Evolutionary conservation across 2,113 vertebrate species (phyloP).

Genomic region (Laticauda colubrina): DNA sequence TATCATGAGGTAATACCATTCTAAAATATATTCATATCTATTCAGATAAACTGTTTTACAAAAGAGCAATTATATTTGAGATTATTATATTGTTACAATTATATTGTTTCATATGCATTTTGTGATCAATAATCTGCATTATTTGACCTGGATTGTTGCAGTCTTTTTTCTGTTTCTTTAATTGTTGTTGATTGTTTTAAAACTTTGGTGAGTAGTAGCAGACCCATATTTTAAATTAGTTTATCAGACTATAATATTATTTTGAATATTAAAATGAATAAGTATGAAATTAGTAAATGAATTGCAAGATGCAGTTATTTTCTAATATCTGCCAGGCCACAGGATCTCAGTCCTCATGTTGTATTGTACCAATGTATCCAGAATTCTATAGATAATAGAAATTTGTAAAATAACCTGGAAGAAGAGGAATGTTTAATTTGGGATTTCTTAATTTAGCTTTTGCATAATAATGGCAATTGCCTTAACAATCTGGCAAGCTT

Average conservation of each 20-base stretch:
- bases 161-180: neutral
- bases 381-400: neutral
- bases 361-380: neutral
- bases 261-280: neutral
- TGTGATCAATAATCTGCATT: neutral
- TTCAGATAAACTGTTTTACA: neutral
- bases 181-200: neutral
- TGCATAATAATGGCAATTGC: neutral
- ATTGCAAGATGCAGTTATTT: conserved; percentile 12
- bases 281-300: neutral
- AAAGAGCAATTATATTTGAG: conserved; percentile 23
- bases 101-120: neutral
- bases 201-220: neutral
- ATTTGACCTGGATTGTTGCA: neutral
- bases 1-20: neutral
- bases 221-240: neutral
- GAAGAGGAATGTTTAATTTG: neutral
- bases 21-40: neutral
- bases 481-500: neutral
- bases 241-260: neutral
- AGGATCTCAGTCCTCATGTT: neutral
- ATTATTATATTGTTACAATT: no score
- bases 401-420: conserved; percentile 3
- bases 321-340: neutral
- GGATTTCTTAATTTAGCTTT: neutral